Base-by-base conservation (phyloP, 2,888 invertebrate species). In the Odontothrips loti region DNA sequence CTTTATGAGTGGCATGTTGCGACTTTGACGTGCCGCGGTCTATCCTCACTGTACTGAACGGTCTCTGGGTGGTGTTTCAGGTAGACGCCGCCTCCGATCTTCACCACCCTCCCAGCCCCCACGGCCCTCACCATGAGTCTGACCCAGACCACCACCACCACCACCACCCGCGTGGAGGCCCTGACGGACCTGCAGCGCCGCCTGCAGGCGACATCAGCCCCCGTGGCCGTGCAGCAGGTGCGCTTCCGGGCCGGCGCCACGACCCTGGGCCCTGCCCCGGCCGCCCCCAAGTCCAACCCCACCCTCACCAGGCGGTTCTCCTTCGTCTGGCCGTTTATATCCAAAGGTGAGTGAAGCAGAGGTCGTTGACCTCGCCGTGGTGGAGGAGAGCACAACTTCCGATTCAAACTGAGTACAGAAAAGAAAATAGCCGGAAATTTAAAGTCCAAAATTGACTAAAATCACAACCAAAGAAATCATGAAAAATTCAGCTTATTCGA, bases 321-420 rank as follows among this genome's bases (percentile, higher is more conserved):
- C 68, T 75, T 75, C 68, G 68, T 75, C 68, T 75, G 68, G 68
- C 68, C 68, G 68, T 75, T 75, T 27, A 75, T 75, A 23, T 75
- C 68, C 4, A 75, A 75, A 75, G 68, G 68, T 75, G 27, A 75
- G 68, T 58, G 10, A 12, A 51, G 17, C 9, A n/a, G 51, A 51
- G 15, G 51, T 51, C 1, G 48, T 48, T 48, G 9, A 48, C 48
- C 48, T 48, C 48, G 48, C 10, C 48, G 48, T 12, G 12, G 48
- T 20, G 10, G 51, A 2, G 51, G 10, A 51, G 15, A 10, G 51
- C 15, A 12, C 51, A 43, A 43, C n/a, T n/a, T n/a, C n/a, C n/a
- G n/a, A n/a, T n/a, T n/a, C n/a, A n/a, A n/a, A n/a, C n/a, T n/a
- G n/a, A n/a, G n/a, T n/a, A n/a, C n/a, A n/a, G n/a, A n/a, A n/a